These are phyloP conservation scores for Drosophila emarginata DNA, from an alignment of 2,888 invertebrate species.

Conservation along the genomic window DNA sequence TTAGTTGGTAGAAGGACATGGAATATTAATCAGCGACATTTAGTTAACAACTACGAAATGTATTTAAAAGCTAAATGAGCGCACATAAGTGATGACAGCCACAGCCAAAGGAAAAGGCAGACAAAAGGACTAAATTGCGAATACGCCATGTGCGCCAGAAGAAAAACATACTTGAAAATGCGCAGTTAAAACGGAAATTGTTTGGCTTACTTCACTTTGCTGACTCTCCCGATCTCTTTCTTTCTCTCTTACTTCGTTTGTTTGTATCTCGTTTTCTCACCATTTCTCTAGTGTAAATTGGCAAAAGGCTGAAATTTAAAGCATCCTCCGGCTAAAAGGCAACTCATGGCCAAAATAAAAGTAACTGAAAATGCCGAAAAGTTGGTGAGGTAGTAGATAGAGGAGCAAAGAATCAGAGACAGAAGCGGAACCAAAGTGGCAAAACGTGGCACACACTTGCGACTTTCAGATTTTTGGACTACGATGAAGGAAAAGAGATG, in stretches of 20 bases:
- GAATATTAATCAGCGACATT: conserved; percentile 45
- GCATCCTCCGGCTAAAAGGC: conserved; percentile 30
- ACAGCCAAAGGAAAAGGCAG: neutral
- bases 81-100: conserved; percentile 30
- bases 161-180: conserved; percentile 41
- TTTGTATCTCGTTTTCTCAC: neutral
- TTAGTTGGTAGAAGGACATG: neutral
- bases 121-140: conserved; percentile 44
- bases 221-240: neutral
- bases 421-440: conserved; percentile 25
- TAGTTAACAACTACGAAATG: conserved; percentile 32
- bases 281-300: conserved; percentile 33
- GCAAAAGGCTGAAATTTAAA: conserved; percentile 52
- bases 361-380: conserved; percentile 7
- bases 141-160: conserved; percentile 34
- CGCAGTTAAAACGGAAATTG: conserved; percentile 42
- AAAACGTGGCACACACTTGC: conserved; percentile 38
- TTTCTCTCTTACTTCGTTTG: neutral
- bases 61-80: conserved; percentile 45
- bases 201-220: neutral
- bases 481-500: neutral
- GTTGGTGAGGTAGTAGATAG: neutral
- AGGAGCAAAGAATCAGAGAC: neutral
- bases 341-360: conserved; percentile 16
- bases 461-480: conserved; percentile 17